Evolutionary conservation across 92 coral and sea anemone species (phyloP), one percentile per base, ranked within the genome.

Genomic region (Epizoanthus rinbou): DNA sequence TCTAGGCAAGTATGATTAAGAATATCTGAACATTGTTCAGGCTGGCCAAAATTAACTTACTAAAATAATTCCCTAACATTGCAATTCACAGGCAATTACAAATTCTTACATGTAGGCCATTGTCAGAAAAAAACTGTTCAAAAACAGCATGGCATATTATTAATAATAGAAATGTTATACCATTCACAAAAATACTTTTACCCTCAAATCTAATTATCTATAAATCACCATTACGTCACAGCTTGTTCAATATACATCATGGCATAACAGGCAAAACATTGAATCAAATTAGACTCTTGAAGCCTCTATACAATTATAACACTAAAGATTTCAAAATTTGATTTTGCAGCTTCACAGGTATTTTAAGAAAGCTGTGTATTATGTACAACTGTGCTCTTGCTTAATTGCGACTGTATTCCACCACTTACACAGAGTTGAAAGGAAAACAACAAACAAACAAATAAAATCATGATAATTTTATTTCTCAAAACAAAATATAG

Each of bases 1-100:
- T 67, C 14, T 19, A 67, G 73, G 73, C n/a, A 33, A 67, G 73
- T 67, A 67, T 64, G 69, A 22, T 67, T 67, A 31, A 67, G 35
- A 67, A 67, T 67, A 33, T 33, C 73, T 65, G 41, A 31, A 65
- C 45, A 33, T 37, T 67, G 73, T 28, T 6, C 17, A 15, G 43
- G 73, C 9, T 67, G 47, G 47, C 73, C 22, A 67, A 67, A 67
- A 31, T 19, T n/a, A 33, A 16, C 43, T 19, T 35, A 23, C 73
- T 67, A 67, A 67, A 67, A 67, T 67, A 33, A 67, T 67, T 67
- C 50, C 18, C 28, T 33, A 67, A 67, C 22, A 67, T 19, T 67
- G 31, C 13, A 33, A 67, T 67, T 33, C 73, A 24, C 71, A 9
- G 16, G 43, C 71, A 67, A 14, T n/a, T 67, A 35, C 8, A 67